Evolutionary conservation across 1,140 invertebrate species (phyloP).

Genomic region (Lepidotrigona ventralis): DNA sequence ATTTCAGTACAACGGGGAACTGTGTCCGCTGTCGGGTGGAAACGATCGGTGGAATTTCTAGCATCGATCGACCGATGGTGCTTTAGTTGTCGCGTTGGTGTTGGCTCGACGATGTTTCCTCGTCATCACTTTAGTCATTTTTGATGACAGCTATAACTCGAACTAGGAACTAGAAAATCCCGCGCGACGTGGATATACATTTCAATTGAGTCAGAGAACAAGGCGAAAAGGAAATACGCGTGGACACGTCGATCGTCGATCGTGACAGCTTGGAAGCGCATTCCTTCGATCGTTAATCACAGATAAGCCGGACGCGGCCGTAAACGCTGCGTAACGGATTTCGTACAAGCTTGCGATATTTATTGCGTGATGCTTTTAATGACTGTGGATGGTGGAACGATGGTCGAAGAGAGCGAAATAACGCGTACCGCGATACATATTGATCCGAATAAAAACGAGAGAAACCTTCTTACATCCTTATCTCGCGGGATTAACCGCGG

Average conservation of each 20-base stretch:
- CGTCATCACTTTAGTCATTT: not conserved
- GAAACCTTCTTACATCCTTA: not conserved
- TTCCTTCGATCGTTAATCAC: constrained; percentile 34
- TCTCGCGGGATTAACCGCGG: not conserved
- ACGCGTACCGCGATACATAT: not conserved
- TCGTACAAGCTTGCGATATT: constrained; percentile 25
- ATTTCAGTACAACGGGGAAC: not conserved
- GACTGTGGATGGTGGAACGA: constrained; percentile 19
- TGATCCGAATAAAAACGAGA: not conserved
- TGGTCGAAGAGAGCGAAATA: too few relatives aligned
- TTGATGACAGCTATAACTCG: too few relatives aligned
- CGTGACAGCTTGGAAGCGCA: not conserved
- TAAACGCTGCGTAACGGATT: constrained; percentile 11
- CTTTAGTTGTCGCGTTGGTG: not conserved
- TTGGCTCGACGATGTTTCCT: not conserved
- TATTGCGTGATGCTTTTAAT: constrained; percentile 14
- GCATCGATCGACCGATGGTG: not conserved
- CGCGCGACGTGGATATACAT: too few relatives aligned
- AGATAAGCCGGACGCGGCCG: constrained; percentile 19
- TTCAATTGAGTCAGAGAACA: not conserved
- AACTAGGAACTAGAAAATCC: not conserved
- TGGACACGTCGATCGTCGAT: not conserved
- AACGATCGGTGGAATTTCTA: not conserved
- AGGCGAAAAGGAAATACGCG: not conserved
- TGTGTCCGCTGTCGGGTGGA: not conserved